Evolutionary conservation across 2,113 vertebrate genomes (phyloP), one percentile per base, ranked within the genome.

Genomic region (Myotis davidii): DNA sequence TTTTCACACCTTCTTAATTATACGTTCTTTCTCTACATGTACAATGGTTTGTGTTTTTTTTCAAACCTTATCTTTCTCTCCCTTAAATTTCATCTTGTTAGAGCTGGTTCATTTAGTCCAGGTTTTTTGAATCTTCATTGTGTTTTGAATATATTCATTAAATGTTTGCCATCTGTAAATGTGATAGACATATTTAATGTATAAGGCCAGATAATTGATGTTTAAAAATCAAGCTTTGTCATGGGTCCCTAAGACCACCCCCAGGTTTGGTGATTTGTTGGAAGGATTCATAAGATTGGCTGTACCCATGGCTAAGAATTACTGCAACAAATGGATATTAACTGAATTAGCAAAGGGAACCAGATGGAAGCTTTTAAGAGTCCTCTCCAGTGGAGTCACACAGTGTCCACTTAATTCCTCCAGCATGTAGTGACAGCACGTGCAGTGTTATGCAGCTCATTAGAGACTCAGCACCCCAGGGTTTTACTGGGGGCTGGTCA

Each of bases 121-220:
- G 45, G 9, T n/a, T 86, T 97, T 88, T 18, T 67, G 52, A 91
- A 85, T 91, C n/a, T 81, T 85, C 23, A 16, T 54, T 81, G 16
- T 81, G 17, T 78, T 82, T 91, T 52, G 64, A 78, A 70, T 86
- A 61, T 73, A 32, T 64, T 93, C 37, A 52, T 83, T 78, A 64
- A 89, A 50, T 37, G 48, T 93, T 95, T 86, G 8, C 14, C 3
- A 64, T 83, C 54, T 93, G 59, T 32, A 93, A 69, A 78, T 94
- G 21, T 83, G 54, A 61, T 73, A 27, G 77, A 48, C 42, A 37
- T 85, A 64, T 76, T 89, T 96, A 94, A 84, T 76, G 4, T 52
- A 25, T 88, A 87, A 90, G 90, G 45, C 25, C 56, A 86, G 67
- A 59, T 85, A 77, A 87, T 6, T 48, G 45, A 20, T 88, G 7